Evolutionary conservation across 2,888 invertebrate species (phyloP).

Genomic region (Lycia hirtaria): DNA sequence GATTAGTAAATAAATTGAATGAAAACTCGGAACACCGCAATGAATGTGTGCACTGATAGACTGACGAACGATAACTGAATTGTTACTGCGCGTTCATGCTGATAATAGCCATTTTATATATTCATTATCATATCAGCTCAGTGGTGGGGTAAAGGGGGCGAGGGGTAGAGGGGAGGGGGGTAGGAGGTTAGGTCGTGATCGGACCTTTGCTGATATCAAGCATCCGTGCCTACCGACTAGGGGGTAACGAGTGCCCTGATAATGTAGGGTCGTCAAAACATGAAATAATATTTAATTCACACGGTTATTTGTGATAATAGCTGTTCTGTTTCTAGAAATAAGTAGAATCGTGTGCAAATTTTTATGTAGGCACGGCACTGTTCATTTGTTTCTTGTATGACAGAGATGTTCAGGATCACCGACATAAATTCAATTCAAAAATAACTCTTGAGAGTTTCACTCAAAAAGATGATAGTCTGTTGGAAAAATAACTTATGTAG

Average conservation of each 20-base stretch:
- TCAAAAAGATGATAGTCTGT: too few relatives aligned
- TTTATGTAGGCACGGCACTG: too few relatives aligned
- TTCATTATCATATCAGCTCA: constrained; percentile 66
- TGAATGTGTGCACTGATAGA: constrained; percentile 50
- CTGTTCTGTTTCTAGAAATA: background rate
- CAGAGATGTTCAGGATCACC: too few relatives aligned
- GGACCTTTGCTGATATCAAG: constrained; percentile 66
- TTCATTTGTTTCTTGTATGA: too few relatives aligned
- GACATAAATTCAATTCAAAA: too few relatives aligned
- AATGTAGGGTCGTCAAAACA: constrained; percentile 50
- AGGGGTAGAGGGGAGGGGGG: constrained; percentile 55
- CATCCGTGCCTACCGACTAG: constrained; percentile 74
- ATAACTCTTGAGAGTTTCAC: too few relatives aligned
- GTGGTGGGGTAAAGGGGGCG: constrained; percentile 52
- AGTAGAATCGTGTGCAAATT: background rate
- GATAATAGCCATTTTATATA: constrained; percentile 69
- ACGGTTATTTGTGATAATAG: background rate
- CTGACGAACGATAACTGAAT: constrained; percentile 52
- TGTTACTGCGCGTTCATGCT: constrained; percentile 45
- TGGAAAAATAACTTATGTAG: too few relatives aligned
- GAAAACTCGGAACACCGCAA: constrained; percentile 33
- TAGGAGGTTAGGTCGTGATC: constrained; percentile 68
- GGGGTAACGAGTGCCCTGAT: constrained; percentile 72
- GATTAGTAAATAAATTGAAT: constrained; percentile 7
- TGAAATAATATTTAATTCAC: constrained; percentile 3